Percentiles rank a stretch among this genome's conserved stretches.
Evolutionary conservation across 2,113 vertebrate species (phyloP).

Genomic region (Fulmarus glacialis): DNA sequence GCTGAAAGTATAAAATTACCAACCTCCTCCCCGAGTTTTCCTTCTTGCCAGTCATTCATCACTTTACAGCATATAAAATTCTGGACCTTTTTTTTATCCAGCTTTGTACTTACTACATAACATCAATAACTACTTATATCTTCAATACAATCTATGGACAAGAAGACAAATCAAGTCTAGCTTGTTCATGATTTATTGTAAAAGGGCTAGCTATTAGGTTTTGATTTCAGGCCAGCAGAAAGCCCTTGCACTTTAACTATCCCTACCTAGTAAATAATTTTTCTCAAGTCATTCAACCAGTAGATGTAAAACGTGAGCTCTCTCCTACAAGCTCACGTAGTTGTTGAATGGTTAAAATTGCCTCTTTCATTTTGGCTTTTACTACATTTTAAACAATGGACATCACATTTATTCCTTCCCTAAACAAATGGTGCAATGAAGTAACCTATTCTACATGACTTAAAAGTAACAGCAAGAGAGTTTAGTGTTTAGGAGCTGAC

Average conservation of each 20-base stretch:
- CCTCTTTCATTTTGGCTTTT: neutral
- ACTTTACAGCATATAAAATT: neutral
- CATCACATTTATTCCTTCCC: neutral
- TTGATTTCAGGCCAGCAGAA: conserved; percentile 19
- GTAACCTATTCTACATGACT: neutral
- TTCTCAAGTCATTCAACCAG: neutral
- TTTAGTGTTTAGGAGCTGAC: neutral
- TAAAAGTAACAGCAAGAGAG: neutral
- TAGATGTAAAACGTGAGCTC: neutral
- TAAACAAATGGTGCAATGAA: neutral
- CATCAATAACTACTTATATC: conserved; percentile 28
- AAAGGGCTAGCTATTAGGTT: neutral
- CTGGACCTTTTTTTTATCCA: neutral
- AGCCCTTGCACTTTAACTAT: neutral
- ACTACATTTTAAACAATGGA: neutral
- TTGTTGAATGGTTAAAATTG: neutral
- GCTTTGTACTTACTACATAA: neutral
- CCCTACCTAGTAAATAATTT: neutral
- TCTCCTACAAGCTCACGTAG: neutral
- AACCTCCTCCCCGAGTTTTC: neutral
- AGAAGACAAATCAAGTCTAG: neutral
- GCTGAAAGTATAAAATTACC: neutral
- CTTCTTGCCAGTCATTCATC: neutral
- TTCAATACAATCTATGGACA: neutral
- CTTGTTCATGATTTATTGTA: conserved; percentile 18